Percentiles rank a stretch among this genome's conserved stretches.
These are phyloP conservation scores for Gonatopus flavifemur DNA, from an alignment of 1,140 invertebrate species.

Conservation along the genomic window DNA sequence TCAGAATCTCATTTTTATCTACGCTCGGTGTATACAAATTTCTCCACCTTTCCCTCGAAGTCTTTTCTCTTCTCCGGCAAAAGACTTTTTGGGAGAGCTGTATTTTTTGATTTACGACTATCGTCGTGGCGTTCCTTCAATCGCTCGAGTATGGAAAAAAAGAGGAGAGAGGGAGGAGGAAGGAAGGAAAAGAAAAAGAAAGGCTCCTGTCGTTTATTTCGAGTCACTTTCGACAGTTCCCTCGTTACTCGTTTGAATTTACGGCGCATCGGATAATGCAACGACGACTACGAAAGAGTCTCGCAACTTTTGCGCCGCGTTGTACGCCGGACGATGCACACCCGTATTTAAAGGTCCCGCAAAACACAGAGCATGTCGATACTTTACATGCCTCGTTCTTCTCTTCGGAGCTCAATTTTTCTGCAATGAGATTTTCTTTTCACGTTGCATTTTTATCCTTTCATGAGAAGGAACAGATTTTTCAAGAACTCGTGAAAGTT, in stretches of 20 bases:
- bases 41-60: neutral
- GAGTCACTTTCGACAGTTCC: constrained; percentile 53
- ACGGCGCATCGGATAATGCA: constrained; percentile 41
- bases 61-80: constrained; percentile 8
- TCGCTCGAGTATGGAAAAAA: constrained; percentile 29
- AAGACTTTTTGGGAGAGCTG: constrained; percentile 27
- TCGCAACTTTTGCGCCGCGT: no score
- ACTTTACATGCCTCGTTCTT: no score
- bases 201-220: constrained; percentile 45
- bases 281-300: no score
- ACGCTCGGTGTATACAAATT: no score
- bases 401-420: no score
- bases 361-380: no score
- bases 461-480: no score
- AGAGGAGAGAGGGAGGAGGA: constrained; percentile 8
- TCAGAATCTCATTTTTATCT: neutral
- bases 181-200: constrained; percentile 15
- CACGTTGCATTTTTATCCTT: no score
- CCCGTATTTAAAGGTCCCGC: no score
- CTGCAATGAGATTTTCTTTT: no score
- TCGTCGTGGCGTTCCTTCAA: constrained; percentile 32
- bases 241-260: constrained; percentile 55
- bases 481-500: no score
- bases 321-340: no score
- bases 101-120: constrained; percentile 49